Evolutionary conservation across 2,888 invertebrate species (phyloP).

Genomic region (Scaptomyza cyrtandrae): DNA sequence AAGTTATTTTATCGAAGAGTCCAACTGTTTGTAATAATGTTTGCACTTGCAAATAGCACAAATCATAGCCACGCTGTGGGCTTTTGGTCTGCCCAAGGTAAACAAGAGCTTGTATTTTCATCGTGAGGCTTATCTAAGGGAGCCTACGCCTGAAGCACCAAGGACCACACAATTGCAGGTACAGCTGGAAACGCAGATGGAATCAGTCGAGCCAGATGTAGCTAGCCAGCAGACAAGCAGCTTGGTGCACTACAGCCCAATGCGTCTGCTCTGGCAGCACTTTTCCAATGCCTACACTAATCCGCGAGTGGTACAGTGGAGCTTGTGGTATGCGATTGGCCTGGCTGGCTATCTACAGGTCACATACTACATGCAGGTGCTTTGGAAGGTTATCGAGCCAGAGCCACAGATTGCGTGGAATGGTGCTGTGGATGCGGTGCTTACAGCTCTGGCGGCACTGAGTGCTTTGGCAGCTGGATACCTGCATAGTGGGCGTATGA

Average conservation of each 20-base stretch:
- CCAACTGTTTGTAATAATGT: neutral
- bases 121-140: slow-evolving; percentile 52
- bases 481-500: slow-evolving; percentile 78
- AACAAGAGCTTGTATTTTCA: slow-evolving; percentile 89
- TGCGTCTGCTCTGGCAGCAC: slow-evolving; percentile 86
- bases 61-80: slow-evolving; percentile 87
- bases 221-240: slow-evolving; percentile 8
- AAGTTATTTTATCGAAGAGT: slow-evolving; percentile 46
- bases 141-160: slow-evolving; percentile 1
- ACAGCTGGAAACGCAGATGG: slow-evolving; percentile 11
- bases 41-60: slow-evolving; percentile 85
- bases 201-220: slow-evolving; percentile 16
- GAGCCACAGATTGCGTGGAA: slow-evolving; percentile 85
- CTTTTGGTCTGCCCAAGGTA: slow-evolving; percentile 87
- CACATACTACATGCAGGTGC: slow-evolving; percentile 89
- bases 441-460: slow-evolving; percentile 88
- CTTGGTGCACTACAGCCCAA: slow-evolving; percentile 41
- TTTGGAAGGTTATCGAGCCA: slow-evolving; percentile 87
- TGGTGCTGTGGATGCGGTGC: slow-evolving; percentile 92
- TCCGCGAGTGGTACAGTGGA: slow-evolving; percentile 89
- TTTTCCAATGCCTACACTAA: slow-evolving; percentile 87
- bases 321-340: slow-evolving; percentile 90
- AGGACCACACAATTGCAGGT: slow-evolving; percentile 22
- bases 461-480: slow-evolving; percentile 87
- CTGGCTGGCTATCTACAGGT: slow-evolving; percentile 90